Evolutionary conservation across 2,113 vertebrate species (phyloP), one percentile per base, ranked within the genome.

Genomic region (Puma concolor): DNA sequence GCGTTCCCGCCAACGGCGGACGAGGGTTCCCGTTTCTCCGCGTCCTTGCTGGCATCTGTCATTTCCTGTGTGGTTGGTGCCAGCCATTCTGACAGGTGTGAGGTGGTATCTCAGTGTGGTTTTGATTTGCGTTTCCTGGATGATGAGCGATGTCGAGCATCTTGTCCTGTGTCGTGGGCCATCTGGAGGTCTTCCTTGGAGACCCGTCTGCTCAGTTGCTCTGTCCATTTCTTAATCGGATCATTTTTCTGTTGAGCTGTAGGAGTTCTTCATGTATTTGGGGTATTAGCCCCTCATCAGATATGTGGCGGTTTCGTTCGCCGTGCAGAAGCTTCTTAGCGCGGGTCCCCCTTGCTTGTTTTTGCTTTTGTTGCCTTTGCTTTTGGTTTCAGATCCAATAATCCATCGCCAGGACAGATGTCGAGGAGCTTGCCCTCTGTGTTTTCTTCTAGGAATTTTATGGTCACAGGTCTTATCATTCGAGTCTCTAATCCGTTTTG

Each of bases 81-180:
- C 1, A 3, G 44, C 2, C 10, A 1, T 11, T 23, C 76, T 11
- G 1, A 15, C 25, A 1, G 4, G 4, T 21, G n/a, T 2, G 60
- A 38, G 25, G 27, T 0, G 25, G 1, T 0, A 7, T 11, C 12
- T 54, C 89, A 4, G 0, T 6, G 29, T 17, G 27, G 52, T 44
- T 19, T 60, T 2, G 79, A 16, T 21, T 5, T 14, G 50, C 27
- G 2, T 41, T 9, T 54, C 63, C 81, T 29, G 8, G 36, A n/a
- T 2, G 17, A 3, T 7, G 4, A 7, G 57, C 19, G 31, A 13
- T 5, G 8, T 0, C 5, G 79, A 14, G 4, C 2, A 17, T 14
- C 29, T 71, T 29, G 16, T 1, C 52, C 0, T 0, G 50, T 0
- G 2, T 31, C 12, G 10, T 44, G 12, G 52, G 21, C 36, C 38